A percentile compares a stretch with the other conserved stretches of the same genome.
Evolutionary conservation across 2,797 vertebrate genomes (phyloP).

Genomic region (Lagorchestes hirsutus): DNA sequence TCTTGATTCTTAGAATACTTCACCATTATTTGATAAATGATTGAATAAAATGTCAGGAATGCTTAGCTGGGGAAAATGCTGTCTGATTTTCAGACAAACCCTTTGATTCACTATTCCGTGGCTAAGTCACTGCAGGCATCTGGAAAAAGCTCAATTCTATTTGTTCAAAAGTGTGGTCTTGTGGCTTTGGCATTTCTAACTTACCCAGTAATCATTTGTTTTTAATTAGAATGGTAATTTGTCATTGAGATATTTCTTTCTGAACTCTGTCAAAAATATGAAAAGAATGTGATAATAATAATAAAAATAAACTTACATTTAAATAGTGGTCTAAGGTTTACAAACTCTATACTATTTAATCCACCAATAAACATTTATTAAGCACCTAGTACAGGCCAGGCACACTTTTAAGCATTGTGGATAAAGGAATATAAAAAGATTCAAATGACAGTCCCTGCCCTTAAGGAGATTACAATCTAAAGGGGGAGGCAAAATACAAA

Average conservation of each 20-base stretch:
- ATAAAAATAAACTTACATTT: not conserved
- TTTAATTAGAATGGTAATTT: conserved; percentile 77
- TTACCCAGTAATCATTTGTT: conserved; percentile 79
- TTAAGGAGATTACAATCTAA: not conserved
- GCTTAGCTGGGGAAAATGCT: conserved; percentile 71
- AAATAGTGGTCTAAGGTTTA: not conserved
- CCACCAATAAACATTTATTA: not conserved
- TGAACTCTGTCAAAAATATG: not conserved
- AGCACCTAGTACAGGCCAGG: not conserved
- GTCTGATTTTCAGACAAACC: conserved; percentile 76
- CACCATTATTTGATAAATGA: conserved; percentile 54
- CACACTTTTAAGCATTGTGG: not conserved
- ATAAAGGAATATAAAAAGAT: not conserved
- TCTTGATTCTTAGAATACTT: not conserved
- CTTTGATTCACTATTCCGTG: conserved; percentile 81
- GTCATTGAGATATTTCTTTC: not conserved
- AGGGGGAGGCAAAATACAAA: not conserved
- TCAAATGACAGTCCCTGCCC: not conserved
- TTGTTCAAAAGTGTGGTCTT: conserved; percentile 81
- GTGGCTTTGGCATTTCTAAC: conserved; percentile 80
- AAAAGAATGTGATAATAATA: not conserved
- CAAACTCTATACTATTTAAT: not conserved
- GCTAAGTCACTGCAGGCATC: conserved; percentile 78
- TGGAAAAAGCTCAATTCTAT: conserved; percentile 82
- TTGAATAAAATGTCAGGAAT: conserved; percentile 63